phyloP scores from a whole-genome alignment of 2,888 invertebrate species.

The Agrochola litura region DNA sequence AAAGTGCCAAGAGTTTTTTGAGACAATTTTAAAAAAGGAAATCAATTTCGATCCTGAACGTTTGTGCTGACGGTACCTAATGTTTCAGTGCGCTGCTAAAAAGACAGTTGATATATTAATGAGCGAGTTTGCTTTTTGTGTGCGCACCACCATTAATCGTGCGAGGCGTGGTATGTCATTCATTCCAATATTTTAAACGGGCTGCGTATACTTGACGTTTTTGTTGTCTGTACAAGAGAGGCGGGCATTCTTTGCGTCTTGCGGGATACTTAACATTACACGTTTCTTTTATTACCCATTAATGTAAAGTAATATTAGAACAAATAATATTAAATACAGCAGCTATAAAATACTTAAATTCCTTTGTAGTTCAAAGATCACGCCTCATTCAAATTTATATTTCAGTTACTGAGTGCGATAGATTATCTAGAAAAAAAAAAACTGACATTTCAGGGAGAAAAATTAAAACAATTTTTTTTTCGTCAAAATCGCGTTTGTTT shows the following conservation, averaged over 20 bases:
- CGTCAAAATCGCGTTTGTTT: slow-evolving; percentile 37
- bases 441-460: slow-evolving; percentile 19
- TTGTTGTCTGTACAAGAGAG: slow-evolving; percentile 87
- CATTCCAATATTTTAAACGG: slow-evolving; percentile 90
- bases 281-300: slow-evolving; percentile 62
- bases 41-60: slow-evolving; percentile 59
- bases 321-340: slow-evolving; percentile 32
- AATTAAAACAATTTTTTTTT: slow-evolving; percentile 48
- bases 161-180: slow-evolving; percentile 90
- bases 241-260: slow-evolving; percentile 82
- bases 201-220: slow-evolving; percentile 84
- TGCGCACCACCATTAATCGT: slow-evolving; percentile 88
- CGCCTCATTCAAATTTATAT: slow-evolving; percentile 50
- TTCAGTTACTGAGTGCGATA: slow-evolving; percentile 37
- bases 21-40: slow-evolving; percentile 67
- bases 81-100: slow-evolving; percentile 81
- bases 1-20: slow-evolving; percentile 68
- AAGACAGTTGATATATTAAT: slow-evolving; percentile 91
- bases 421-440: slow-evolving; percentile 21
- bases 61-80: slow-evolving; percentile 83
- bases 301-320: slow-evolving; percentile 48
- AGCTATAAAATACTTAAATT: slow-evolving; percentile 38
- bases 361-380: slow-evolving; percentile 53
- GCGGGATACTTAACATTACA: slow-evolving; percentile 73
- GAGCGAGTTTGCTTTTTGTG: slow-evolving; percentile 89